Conservation (phyloP, 2,797 vertebrate species). For the Sorex maritimensis region DNA sequence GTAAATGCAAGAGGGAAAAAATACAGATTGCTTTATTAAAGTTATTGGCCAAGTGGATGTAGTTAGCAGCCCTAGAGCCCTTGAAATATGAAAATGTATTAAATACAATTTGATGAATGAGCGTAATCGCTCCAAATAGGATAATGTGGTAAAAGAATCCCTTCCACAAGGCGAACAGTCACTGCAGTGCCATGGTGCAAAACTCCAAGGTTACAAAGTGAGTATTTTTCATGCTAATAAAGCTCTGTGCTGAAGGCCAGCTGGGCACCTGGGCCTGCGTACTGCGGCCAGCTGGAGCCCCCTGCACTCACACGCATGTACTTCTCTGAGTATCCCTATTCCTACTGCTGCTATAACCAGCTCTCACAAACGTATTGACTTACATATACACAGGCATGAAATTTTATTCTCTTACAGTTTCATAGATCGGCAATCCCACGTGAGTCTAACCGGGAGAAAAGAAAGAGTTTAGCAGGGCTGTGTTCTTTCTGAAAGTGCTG, state of each 20-base stretch:
- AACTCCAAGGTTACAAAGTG: not conserved
- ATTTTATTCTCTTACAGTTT: not conserved
- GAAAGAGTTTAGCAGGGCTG: not conserved
- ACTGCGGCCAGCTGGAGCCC: not conserved
- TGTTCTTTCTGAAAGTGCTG: not conserved
- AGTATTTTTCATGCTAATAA: not conserved
- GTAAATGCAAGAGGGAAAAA: slow-evolving; percentile 47
- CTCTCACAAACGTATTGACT: not conserved
- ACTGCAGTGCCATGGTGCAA: slow-evolving; percentile 15
- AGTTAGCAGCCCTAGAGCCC: slow-evolving; percentile 55
- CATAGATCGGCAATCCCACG: not conserved
- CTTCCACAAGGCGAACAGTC: slow-evolving; percentile 16
- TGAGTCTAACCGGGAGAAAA: not conserved
- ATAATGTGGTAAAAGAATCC: slow-evolving; percentile 55
- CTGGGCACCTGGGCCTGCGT: not conserved
- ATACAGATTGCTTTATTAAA: slow-evolving; percentile 17
- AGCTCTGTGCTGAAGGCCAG: not conserved
- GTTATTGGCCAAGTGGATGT: not conserved
- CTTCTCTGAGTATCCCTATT: not conserved
- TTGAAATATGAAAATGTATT: slow-evolving; percentile 80
- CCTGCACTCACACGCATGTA: not conserved
- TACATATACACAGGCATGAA: not conserved
- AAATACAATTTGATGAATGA: slow-evolving; percentile 68
- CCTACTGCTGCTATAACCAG: not conserved
- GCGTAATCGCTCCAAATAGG: slow-evolving; percentile 65